Evolutionary conservation across 64 coral and sea anemone species (phyloP).

Genomic region (Montipora cactus): DNA sequence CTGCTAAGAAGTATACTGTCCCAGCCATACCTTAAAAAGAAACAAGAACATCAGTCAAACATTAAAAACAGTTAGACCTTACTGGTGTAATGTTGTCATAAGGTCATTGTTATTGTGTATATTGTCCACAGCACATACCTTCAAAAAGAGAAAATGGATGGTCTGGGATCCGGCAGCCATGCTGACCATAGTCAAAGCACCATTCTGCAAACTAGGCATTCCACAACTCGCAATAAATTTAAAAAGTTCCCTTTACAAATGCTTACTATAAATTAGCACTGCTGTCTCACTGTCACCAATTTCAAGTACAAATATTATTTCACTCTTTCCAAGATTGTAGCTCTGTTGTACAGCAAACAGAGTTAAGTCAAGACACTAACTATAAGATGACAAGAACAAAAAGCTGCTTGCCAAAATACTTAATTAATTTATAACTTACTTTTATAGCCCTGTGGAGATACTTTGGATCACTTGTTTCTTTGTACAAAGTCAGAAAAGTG

Average conservation of each 20-base stretch:
- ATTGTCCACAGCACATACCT: slow-evolving; percentile 56
- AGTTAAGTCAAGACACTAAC: too few relatives aligned
- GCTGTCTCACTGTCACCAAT: not conserved
- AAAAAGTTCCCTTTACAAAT: not conserved
- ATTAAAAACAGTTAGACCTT: not conserved
- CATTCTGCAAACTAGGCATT: slow-evolving; percentile 96
- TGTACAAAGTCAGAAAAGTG: slow-evolving; percentile 81
- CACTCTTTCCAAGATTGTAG: too few relatives aligned
- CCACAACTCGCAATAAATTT: not conserved
- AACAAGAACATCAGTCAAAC: not conserved
- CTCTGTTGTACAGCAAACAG: not conserved
- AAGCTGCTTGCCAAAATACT: too few relatives aligned
- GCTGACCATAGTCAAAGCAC: slow-evolving; percentile 92
- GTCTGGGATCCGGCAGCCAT: slow-evolving; percentile 85
- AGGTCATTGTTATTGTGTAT: too few relatives aligned
- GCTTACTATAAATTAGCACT: too few relatives aligned
- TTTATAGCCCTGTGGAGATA: slow-evolving; percentile 84
- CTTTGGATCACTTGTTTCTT: slow-evolving; percentile 70
- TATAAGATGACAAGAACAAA: too few relatives aligned
- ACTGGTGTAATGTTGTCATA: too few relatives aligned
- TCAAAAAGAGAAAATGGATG: slow-evolving; percentile 94
- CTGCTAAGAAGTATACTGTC: slow-evolving; percentile 85
- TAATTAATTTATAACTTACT: slow-evolving; percentile 11
- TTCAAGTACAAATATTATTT: too few relatives aligned
- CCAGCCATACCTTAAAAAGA: slow-evolving; percentile 83